Percentiles rank a stretch among this genome's conserved stretches.
These are phyloP conservation scores for Procambarus virginalis DNA, from an alignment of 1,140 invertebrate genomes.

Conservation along the genomic window DNA sequence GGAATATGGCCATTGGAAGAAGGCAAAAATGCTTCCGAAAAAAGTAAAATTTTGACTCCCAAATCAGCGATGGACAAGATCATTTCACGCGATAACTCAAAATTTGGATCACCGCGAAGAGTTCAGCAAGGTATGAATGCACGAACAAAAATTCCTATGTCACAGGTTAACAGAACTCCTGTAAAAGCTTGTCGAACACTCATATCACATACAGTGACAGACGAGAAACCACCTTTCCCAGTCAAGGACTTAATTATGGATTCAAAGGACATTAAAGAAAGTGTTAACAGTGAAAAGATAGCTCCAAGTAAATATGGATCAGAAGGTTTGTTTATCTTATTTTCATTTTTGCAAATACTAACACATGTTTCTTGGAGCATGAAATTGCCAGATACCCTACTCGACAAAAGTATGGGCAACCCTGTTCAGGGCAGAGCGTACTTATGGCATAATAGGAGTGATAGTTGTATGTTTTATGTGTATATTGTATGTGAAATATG, in stretches of 20 bases:
- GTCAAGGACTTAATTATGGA: neutral
- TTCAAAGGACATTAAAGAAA: constrained; percentile 10
- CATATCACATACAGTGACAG: neutral
- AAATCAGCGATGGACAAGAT: neutral
- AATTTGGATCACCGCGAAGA: constrained; percentile 27
- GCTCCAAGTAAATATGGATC: constrained; percentile 5
- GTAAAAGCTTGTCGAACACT: constrained; percentile 5
- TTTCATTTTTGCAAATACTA: neutral
- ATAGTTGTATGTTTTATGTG: too few relatives aligned
- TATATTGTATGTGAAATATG: too few relatives aligned
- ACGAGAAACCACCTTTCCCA: constrained; percentile 3
- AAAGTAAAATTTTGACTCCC: neutral
- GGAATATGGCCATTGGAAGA: constrained; percentile 49
- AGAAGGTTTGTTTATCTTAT: neutral
- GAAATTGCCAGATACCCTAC: too few relatives aligned
- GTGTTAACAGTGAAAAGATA: neutral
- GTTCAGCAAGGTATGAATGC: neutral
- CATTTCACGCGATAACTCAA: neutral
- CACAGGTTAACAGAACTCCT: neutral
- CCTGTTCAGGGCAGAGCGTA: too few relatives aligned
- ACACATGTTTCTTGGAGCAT: too few relatives aligned
- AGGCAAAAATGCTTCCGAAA: neutral
- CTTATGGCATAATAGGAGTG: too few relatives aligned
- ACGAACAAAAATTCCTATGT: constrained; percentile 24
- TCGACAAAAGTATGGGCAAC: too few relatives aligned